A percentile compares a stretch with the other conserved stretches of the same genome.
Evolutionary conservation across 2,888 invertebrate species (phyloP).

Genomic region (Drosophila glabriapex): DNA sequence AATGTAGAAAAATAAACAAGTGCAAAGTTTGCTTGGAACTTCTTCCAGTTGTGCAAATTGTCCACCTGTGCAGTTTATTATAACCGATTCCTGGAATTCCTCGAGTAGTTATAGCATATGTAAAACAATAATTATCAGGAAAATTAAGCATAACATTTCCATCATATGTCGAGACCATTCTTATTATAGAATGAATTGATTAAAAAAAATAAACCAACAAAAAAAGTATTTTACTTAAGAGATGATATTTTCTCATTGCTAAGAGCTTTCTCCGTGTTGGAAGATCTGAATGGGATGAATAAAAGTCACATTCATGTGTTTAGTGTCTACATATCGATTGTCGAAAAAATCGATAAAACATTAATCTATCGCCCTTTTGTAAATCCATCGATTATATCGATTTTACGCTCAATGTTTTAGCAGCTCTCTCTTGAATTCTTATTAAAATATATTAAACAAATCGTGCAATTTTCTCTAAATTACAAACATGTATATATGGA

Average conservation of each 20-base stretch:
- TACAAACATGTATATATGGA: not conserved
- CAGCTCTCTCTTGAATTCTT: not conserved
- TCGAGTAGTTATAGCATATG: constrained; percentile 12
- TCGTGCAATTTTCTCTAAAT: not conserved
- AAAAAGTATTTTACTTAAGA: not conserved
- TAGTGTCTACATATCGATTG: not conserved
- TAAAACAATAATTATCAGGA: not conserved
- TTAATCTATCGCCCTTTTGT: not conserved
- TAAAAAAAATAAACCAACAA: not conserved
- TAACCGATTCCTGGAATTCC: constrained; percentile 65
- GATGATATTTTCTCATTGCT: not conserved
- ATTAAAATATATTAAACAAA: not conserved
- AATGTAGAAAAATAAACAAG: constrained; percentile 23
- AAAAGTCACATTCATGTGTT: not conserved
- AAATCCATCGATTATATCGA: not conserved
- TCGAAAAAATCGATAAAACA: not conserved
- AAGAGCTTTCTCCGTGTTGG: not conserved
- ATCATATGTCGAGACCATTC: not conserved
- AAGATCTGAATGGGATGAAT: not conserved
- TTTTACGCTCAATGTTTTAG: not conserved
- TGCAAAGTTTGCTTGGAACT: constrained; percentile 66
- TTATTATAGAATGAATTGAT: not conserved
- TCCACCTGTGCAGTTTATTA: constrained; percentile 78
- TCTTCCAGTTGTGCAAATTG: constrained; percentile 62
- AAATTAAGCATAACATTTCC: not conserved